phyloP scores from a whole-genome alignment of 2,113 vertebrate species.

The Cyanocitta stelleri region DNA sequence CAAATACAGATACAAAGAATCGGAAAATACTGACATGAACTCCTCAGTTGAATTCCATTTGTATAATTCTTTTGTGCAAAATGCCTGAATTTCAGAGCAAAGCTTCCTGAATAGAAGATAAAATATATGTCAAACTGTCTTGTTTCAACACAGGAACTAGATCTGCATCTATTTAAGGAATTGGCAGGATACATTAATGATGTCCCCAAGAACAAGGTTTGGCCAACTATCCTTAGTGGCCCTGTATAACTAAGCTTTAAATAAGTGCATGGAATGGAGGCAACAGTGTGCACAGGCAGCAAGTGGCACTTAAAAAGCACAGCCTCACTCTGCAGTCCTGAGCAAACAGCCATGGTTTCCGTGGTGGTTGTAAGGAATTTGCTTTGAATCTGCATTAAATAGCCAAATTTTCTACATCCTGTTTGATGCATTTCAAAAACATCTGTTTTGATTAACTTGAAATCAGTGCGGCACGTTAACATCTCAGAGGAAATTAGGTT shows the following conservation, averaged over 20 bases:
- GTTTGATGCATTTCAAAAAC: slow-evolving; percentile 43
- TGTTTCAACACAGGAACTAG: neutral
- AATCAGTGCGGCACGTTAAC: slow-evolving; percentile 38
- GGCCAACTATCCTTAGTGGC: neutral
- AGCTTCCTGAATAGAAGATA: neutral
- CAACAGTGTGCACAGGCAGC: neutral
- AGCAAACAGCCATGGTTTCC: slow-evolving; percentile 34
- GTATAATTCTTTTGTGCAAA: neutral
- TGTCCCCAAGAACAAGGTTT: neutral
- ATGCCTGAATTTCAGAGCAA: neutral
- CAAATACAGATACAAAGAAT: neutral
- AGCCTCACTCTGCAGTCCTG: neutral
- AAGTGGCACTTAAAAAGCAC: slow-evolving; percentile 32
- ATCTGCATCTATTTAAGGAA: neutral
- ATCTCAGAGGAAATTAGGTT: slow-evolving; percentile 59
- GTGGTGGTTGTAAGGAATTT: slow-evolving; percentile 47
- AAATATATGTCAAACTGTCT: neutral
- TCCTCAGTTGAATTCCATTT: neutral
- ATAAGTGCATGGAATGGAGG: neutral
- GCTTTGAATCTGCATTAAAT: slow-evolving; percentile 64
- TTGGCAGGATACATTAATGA: neutral
- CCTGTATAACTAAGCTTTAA: neutral
- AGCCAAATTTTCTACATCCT: slow-evolving; percentile 64
- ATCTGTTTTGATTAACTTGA: slow-evolving; percentile 63
- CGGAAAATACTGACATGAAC: neutral